Conservation (phyloP, 2,797 vertebrate genomes). For the Odontamblyopus rebecca region DNA sequence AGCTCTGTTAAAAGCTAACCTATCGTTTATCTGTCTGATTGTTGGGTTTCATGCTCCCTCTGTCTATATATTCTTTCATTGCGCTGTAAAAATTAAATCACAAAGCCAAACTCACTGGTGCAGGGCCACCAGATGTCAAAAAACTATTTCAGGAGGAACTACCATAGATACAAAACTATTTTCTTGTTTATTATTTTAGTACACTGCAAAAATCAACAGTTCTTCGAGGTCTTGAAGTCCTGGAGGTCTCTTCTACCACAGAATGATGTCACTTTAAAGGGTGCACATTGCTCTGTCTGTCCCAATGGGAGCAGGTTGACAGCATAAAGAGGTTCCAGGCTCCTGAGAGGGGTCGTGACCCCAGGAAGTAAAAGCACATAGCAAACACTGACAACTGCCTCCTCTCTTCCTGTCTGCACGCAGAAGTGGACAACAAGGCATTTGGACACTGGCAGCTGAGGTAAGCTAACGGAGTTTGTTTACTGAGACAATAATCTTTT, state of each 20-base stretch:
- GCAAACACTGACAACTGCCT: slow-evolving; percentile 48
- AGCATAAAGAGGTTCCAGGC: slow-evolving; percentile 43
- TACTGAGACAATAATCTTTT: slow-evolving; percentile 11
- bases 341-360: slow-evolving; percentile 52
- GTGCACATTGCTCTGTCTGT: slow-evolving; percentile 24
- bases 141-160: slow-evolving; percentile 1
- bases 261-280: slow-evolving; percentile 33
- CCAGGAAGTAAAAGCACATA: slow-evolving; percentile 54
- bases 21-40: slow-evolving; percentile 42
- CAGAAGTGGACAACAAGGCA: slow-evolving; percentile 23
- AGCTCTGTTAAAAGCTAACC: slow-evolving; percentile 49
- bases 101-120: slow-evolving; percentile 4
- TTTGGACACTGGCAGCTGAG: slow-evolving; percentile 3
- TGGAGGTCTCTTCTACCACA: slow-evolving; percentile 17
- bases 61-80: slow-evolving; percentile 3
- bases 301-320: slow-evolving; percentile 32
- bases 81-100: slow-evolving; percentile 22
- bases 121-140: slow-evolving; percentile 6
- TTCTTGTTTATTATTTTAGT: slow-evolving; percentile 8
- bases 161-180: slow-evolving; percentile 1
- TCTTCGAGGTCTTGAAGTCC: slow-evolving; percentile 16
- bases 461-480: slow-evolving; percentile 16
- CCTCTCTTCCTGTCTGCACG: slow-evolving; percentile 38
- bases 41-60: slow-evolving; percentile 7
- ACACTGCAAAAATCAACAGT: background rate